Evolutionary conservation across 2,113 vertebrate genomes (phyloP).

Genomic region (Sinocyclocheilus maitianheensis): DNA sequence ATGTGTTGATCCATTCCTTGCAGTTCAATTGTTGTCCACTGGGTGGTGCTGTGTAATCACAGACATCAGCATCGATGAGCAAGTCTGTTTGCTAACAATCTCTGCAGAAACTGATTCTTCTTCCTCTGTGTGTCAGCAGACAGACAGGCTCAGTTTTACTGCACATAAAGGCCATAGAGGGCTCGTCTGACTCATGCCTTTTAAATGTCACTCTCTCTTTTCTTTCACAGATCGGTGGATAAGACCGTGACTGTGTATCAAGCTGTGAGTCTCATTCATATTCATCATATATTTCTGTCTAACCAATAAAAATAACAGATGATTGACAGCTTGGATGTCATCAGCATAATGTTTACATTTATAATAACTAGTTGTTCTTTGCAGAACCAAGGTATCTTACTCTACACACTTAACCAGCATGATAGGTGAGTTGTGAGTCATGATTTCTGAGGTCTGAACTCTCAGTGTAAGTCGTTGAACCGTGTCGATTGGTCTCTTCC

Average conservation of each 20-base stretch:
- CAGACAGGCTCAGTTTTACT: not conserved
- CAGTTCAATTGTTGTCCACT: slow-evolving; percentile 21
- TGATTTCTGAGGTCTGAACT: not conserved
- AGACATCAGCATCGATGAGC: not conserved
- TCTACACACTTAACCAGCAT: slow-evolving; percentile 87
- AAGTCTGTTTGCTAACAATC: not conserved
- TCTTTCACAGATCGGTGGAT: slow-evolving; percentile 87
- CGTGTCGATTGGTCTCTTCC: not conserved
- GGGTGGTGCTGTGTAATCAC: slow-evolving; percentile 38
- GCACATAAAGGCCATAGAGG: not conserved
- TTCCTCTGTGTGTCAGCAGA: slow-evolving; percentile 4
- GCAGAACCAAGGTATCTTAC: slow-evolving; percentile 80
- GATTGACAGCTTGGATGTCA: slow-evolving; percentile 17
- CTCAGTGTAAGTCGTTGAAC: not conserved
- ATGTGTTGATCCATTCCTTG: not conserved
- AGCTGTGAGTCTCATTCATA: slow-evolving; percentile 80
- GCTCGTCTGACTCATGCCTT: not conserved
- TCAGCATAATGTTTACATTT: not conserved
- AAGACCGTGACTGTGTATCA: slow-evolving; percentile 87
- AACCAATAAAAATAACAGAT: not conserved
- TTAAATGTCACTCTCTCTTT: slow-evolving; percentile 37
- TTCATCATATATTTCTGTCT: slow-evolving; percentile 16
- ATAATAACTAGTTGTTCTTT: slow-evolving; percentile 43
- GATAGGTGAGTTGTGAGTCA: slow-evolving; percentile 77
- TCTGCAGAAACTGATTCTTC: not conserved